Evolutionary conservation across 1,140 invertebrate genomes (phyloP).

Genomic region (Apis florea): DNA sequence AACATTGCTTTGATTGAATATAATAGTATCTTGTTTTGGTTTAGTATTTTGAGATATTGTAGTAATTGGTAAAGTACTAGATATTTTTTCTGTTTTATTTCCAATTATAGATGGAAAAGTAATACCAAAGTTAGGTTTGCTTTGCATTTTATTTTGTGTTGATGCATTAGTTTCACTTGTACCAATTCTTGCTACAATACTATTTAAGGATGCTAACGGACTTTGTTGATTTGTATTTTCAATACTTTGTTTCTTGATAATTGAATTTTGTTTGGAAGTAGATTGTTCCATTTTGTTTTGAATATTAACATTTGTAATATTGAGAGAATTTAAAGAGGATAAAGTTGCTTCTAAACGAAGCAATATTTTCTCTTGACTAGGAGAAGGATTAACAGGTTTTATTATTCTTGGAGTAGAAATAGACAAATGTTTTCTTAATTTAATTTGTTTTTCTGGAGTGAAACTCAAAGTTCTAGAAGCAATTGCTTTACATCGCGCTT

Average conservation of each 20-base stretch:
- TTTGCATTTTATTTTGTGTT: constrained; percentile 55
- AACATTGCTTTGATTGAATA: constrained; percentile 10
- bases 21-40: constrained; percentile 52
- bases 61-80: constrained; percentile 18
- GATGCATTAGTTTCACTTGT: constrained; percentile 29
- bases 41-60: constrained; percentile 53
- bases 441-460: constrained; percentile 68
- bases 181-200: constrained; percentile 73
- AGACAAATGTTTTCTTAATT: constrained; percentile 68
- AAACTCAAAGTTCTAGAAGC: constrained; percentile 69
- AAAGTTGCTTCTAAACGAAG: constrained; percentile 71
- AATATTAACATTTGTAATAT: constrained; percentile 9
- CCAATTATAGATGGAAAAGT: constrained; percentile 26
- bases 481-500: constrained; percentile 72
- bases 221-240: constrained; percentile 57
- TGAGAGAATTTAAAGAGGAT: constrained; percentile 67
- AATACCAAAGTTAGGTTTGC: constrained; percentile 18
- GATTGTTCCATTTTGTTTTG: constrained; percentile 41
- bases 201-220: constrained; percentile 73
- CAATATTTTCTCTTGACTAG: constrained; percentile 64
- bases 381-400: constrained; percentile 67
- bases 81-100: constrained; percentile 54
- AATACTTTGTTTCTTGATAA: constrained; percentile 29
- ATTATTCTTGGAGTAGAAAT: constrained; percentile 67
- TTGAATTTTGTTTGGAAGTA: constrained; percentile 12